These are phyloP conservation scores for Lymantria monacha DNA, from an alignment of 2,888 invertebrate species.

Conservation along the genomic window DNA sequence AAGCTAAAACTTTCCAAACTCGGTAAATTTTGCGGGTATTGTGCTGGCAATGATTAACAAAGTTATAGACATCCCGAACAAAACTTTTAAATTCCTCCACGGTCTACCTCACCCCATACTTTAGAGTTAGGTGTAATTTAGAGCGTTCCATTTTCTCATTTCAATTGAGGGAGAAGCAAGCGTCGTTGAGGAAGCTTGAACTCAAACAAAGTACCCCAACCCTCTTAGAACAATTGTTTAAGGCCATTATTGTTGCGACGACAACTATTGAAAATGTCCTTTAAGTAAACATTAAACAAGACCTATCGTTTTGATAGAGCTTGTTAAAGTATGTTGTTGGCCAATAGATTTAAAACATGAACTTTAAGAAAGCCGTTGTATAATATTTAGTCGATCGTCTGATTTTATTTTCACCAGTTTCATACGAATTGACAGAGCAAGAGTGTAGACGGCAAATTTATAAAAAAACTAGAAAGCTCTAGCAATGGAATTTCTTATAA, in stretches of 20 bases:
- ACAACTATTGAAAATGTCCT: constrained; percentile 4
- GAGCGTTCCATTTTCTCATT: constrained; percentile 14
- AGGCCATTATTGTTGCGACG: not conserved
- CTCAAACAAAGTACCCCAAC: constrained; percentile 4
- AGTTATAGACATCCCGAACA: not conserved
- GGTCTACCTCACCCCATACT: not conserved
- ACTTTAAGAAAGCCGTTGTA: too few relatives aligned
- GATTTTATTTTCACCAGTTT: too few relatives aligned
- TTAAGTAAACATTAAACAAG: constrained; percentile 3
- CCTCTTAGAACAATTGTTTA: constrained; percentile 2
- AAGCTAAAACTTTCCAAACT: not conserved
- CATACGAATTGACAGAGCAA: too few relatives aligned
- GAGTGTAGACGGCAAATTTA: too few relatives aligned
- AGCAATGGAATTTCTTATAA: too few relatives aligned
- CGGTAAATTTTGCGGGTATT: not conserved
- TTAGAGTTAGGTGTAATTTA: constrained; percentile 3
- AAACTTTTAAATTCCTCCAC: constrained; percentile 4
- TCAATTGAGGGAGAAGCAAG: constrained; percentile 3
- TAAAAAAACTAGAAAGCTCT: too few relatives aligned
- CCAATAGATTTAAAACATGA: too few relatives aligned
- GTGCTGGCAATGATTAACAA: not conserved
- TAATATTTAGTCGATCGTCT: too few relatives aligned
- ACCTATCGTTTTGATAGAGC: not conserved
- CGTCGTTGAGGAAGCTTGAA: constrained; percentile 6
- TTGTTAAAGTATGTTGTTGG: not conserved